Conservation (phyloP, 2,113 vertebrate species). For the Rhodinocichla rosea region DNA sequence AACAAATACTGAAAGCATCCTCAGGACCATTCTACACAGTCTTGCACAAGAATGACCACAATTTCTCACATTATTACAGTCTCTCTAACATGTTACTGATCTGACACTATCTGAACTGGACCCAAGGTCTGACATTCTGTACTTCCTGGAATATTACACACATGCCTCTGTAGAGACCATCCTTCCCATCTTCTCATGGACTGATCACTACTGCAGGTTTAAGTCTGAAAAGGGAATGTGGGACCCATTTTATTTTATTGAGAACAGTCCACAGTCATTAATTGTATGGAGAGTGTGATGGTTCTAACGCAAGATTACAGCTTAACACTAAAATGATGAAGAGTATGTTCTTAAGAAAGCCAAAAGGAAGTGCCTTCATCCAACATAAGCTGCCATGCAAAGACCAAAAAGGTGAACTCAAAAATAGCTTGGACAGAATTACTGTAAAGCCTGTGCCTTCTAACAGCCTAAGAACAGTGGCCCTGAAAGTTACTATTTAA, state of each 20-base stretch:
- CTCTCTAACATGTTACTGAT: not conserved
- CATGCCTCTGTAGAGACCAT: not conserved
- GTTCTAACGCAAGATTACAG: not conserved
- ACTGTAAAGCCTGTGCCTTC: not conserved
- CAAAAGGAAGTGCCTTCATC: not conserved
- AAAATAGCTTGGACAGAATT: not conserved
- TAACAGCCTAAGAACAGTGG: not conserved
- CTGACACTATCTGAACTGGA: not conserved
- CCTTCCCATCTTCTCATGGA: not conserved
- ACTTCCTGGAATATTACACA: not conserved
- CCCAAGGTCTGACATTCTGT: not conserved
- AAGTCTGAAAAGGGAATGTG: not conserved
- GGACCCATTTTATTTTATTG: not conserved
- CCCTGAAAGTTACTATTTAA: not conserved
- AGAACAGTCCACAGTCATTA: not conserved
- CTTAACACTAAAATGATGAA: not conserved
- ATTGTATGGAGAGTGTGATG: accelerated
- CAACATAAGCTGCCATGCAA: not conserved
- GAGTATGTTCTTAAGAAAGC: not conserved
- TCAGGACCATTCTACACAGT: not conserved
- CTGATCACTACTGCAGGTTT: not conserved
- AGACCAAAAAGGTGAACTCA: not conserved
- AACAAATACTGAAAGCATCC: not conserved
- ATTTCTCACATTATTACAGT: not conserved
- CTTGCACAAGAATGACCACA: not conserved